Percentiles rank a stretch among this genome's conserved stretches.
phyloP scores from a whole-genome alignment of 2,888 invertebrate species.

The Altica lythri region DNA sequence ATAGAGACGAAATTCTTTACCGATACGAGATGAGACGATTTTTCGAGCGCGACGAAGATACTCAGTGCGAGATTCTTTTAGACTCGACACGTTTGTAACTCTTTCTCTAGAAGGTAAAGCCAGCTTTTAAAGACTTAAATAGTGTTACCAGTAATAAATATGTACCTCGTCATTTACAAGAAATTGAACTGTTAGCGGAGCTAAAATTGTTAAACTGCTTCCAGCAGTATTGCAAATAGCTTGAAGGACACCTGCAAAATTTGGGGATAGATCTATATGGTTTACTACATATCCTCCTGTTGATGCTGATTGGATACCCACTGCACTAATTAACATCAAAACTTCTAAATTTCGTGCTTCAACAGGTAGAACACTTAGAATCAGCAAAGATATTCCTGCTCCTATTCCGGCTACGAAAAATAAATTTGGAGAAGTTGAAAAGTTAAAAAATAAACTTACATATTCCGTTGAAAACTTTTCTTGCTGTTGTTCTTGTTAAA shows the following conservation, averaged over 20 bases:
- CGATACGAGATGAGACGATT: too few relatives aligned
- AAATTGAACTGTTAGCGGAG: slow-evolving; percentile 72
- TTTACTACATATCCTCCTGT: slow-evolving; percentile 73
- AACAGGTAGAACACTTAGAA: slow-evolving; percentile 60
- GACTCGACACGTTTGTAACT: too few relatives aligned
- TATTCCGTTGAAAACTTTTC: slow-evolving; percentile 65
- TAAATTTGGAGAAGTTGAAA: too few relatives aligned
- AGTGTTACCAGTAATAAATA: too few relatives aligned
- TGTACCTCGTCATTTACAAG: slow-evolving; percentile 73
- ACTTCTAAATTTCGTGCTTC: slow-evolving; percentile 67
- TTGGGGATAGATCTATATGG: slow-evolving; percentile 83
- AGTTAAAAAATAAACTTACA: slow-evolving; percentile 35
- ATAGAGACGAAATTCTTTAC: too few relatives aligned
- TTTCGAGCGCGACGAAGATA: too few relatives aligned
- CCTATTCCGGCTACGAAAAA: slow-evolving; percentile 56
- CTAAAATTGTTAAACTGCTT: slow-evolving; percentile 77
- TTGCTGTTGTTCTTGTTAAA: slow-evolving; percentile 43
- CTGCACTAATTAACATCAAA: slow-evolving; percentile 68
- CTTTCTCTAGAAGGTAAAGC: too few relatives aligned
- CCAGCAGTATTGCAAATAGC: slow-evolving; percentile 79
- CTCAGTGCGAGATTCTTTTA: too few relatives aligned
- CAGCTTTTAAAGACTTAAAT: background rate
- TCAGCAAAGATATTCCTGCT: slow-evolving; percentile 71
- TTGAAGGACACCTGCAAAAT: slow-evolving; percentile 81
- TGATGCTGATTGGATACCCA: slow-evolving; percentile 56